These are phyloP conservation scores for Callochromis pleurospilus DNA, from an alignment of 2,113 vertebrate species.

Conservation along the genomic window DNA sequence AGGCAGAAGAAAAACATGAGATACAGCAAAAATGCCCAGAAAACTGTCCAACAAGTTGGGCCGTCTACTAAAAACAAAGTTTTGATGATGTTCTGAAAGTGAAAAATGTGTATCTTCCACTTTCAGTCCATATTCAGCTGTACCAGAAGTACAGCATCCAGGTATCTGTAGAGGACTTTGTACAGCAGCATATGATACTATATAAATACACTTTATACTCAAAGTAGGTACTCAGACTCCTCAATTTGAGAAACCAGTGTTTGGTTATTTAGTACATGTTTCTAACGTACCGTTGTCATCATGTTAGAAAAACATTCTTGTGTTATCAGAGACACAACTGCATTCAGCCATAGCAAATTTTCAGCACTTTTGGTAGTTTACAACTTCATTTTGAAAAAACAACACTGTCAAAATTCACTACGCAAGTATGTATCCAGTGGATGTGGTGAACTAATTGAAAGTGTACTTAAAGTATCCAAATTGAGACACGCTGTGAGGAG, in stretches of 20 bases:
- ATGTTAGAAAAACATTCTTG: accelerated
- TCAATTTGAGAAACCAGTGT: neutral
- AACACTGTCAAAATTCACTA: neutral
- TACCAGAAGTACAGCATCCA: neutral
- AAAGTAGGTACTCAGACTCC: neutral
- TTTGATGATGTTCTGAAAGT: neutral
- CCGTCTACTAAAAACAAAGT: neutral
- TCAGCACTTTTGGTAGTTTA: neutral
- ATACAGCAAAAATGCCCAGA: neutral
- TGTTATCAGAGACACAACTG: neutral
- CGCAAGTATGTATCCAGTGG: neutral
- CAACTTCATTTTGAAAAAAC: neutral
- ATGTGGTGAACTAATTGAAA: neutral
- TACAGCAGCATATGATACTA: neutral
- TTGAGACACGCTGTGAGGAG: neutral
- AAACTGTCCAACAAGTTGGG: neutral
- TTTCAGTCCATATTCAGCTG: neutral
- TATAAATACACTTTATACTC: neutral
- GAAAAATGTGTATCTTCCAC: neutral
- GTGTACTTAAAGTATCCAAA: neutral
- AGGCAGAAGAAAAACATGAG: neutral
- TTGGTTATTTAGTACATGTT: neutral
- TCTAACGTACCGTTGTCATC: neutral
- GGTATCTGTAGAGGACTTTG: neutral
- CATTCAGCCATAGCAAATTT: neutral